Evolutionary conservation across 2,113 vertebrate genomes (phyloP), one percentile per base, ranked within the genome.

Genomic region (Cinclus mexicanus): DNA sequence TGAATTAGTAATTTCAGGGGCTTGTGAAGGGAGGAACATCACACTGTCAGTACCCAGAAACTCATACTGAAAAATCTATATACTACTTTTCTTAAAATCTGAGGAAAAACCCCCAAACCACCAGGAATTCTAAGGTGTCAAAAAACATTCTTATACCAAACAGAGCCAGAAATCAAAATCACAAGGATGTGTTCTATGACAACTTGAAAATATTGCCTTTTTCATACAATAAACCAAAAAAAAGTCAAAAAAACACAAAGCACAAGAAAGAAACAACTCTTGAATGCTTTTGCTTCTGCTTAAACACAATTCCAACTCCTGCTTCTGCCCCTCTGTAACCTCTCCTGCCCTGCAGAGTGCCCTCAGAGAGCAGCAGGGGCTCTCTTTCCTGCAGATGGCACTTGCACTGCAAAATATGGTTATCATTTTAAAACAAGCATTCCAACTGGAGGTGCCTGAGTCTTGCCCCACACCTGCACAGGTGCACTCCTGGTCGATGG

Each of bases 401-500:
- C 15, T 31, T 61, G 21, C 39, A 46, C 12, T 10, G 16, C 39
- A 28, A 61, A 55, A 49, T 14, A 21, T 0, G 0, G 6, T 50
- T 7, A 61, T 39, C 16, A 22, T 55, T 87, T 63, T 49, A 47
- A 52, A 42, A 17, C 8, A 24, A 59, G n/a, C 11, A 46, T 29
- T 8, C 47, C 42, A 82, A 70, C 4, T 37, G 26, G 9, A 33
- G 1, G 2, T 9, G 52, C 2, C 41, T 31, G 33, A 78, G 18
- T 5, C 25, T 46, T 49, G 10, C 23, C 13, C 26, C 23, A 12
- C 14, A 0, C 44, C 4, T 0, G 2, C 7, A 19, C 37, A 23
- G n/a, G 53, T 0, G 0, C 14, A 1, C 9, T 23, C 23, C 52
- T 25, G 7, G 15, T 15, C 4, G 2, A 11, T 0, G 1, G 3